Evolutionary conservation across 2,113 vertebrate genomes (phyloP), one percentile per base, ranked within the genome.

Genomic region (Copsychus sechellarum): DNA sequence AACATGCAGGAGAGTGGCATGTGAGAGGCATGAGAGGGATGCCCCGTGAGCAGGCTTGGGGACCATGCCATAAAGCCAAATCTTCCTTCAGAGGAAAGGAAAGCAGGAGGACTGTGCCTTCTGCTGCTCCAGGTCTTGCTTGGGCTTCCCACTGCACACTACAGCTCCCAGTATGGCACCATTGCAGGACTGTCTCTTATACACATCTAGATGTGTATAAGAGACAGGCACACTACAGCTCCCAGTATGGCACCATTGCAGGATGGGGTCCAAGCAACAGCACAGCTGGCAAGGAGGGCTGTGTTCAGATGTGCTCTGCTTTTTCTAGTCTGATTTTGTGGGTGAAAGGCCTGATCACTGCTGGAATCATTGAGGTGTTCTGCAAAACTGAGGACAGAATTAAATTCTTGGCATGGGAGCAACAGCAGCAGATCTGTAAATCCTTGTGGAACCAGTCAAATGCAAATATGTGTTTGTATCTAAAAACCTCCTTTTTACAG

Each of bases 301-400:
- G 0, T 25, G 5, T 60, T 84, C 6, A 9, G 17, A 17, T 57
- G 20, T 40, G 14, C 4, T 70, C 8, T 53, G 25, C 0, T 1
- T 70, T 56, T 51, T 33, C 50, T 79, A n/a, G 29, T 54, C 58
- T 48, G n/a, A 26, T 66, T 65, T 70, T 45, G 16, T 62, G n/a
- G 11, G 7, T 43, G 14, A 40, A 91, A 60, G 31, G 21, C 13
- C 23, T 56, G 43, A 36, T 60, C 29, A 29, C 42, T 50, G 22
- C 34, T 88, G 65, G 66, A 54, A 33, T 62, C 47, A 54, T 51
- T 54, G 79, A 79, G 24, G 48, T 58, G 25, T 54, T 34, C 47
- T 79, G 78, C 47, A 92, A 73, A 81, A 34, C 51, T 24, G 34
- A 74, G 34, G 36, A 13, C 8, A 45, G 24, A 66, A 50, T 36